phyloP scores from a whole-genome alignment of 1,140 invertebrate species.

The Euglossa dilemma region DNA sequence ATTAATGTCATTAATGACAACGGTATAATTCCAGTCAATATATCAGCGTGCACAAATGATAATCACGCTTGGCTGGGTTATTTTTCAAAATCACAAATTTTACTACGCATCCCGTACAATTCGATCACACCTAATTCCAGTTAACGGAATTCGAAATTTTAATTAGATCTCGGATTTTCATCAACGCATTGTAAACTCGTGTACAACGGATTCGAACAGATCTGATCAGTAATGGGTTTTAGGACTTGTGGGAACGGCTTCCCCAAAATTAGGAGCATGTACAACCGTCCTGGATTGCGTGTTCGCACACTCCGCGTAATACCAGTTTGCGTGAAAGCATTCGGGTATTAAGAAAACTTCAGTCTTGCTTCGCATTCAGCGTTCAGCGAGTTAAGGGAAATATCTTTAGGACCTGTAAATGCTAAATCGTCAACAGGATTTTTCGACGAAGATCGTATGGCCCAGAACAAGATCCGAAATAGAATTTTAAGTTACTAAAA shows the following conservation, averaged over 20 bases:
- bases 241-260: slow-evolving; percentile 31
- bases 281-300: slow-evolving; percentile 20
- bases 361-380: no score
- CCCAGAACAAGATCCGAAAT: no score
- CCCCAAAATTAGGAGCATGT: slow-evolving; percentile 41
- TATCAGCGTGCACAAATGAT: neutral
- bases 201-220: slow-evolving; percentile 29
- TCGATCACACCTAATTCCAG: neutral
- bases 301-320: neutral
- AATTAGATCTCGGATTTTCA: slow-evolving; percentile 23
- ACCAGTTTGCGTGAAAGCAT: neutral
- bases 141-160: slow-evolving; percentile 2
- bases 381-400: no score
- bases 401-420: no score
- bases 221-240: slow-evolving; percentile 44
- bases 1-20: neutral
- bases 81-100: neutral
- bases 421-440: no score
- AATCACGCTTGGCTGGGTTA: neutral
- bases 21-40: neutral
- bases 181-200: slow-evolving; percentile 26
- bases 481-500: no score
- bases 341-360: neutral
- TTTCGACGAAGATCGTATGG: no score
- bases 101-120: neutral